Evolutionary conservation across 2,888 invertebrate genomes (phyloP).

Genomic region (Silvanus unidentatus): DNA sequence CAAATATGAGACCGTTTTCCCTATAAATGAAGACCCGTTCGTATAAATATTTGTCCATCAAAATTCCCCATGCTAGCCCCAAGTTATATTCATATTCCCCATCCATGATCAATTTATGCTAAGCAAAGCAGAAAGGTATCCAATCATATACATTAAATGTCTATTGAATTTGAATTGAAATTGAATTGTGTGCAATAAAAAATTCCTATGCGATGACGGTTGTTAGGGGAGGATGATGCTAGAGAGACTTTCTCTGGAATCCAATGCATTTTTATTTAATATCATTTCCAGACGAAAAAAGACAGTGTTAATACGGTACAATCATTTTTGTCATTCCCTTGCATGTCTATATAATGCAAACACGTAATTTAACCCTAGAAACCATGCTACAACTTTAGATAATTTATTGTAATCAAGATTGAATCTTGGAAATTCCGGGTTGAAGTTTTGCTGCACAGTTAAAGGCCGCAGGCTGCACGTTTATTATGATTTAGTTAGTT

Average conservation of each 20-base stretch:
- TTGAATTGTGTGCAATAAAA: background rate
- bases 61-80: no score
- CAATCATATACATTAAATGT: slow-evolving; percentile 2
- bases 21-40: no score
- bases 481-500: slow-evolving; percentile 23
- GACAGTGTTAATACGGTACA: no score
- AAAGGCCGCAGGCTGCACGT: slow-evolving; percentile 20
- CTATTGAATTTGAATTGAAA: background rate
- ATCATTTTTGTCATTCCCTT: no score
- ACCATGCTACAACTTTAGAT: slow-evolving; percentile 13
- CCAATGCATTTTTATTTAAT: no score
- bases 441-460: slow-evolving; percentile 18
- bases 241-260: no score
- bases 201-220: no score
- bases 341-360: background rate
- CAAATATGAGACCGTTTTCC: no score
- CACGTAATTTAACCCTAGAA: slow-evolving; percentile 1
- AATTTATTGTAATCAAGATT: slow-evolving; percentile 31
- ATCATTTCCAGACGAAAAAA: no score
- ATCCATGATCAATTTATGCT: slow-evolving; percentile 2
- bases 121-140: slow-evolving; percentile 2
- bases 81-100: background rate
- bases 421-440: slow-evolving; percentile 20
- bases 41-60: no score
- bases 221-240: no score